Base-by-base conservation (phyloP, 2,113 vertebrate genomes). In the Mohoua ochrocephala region DNA sequence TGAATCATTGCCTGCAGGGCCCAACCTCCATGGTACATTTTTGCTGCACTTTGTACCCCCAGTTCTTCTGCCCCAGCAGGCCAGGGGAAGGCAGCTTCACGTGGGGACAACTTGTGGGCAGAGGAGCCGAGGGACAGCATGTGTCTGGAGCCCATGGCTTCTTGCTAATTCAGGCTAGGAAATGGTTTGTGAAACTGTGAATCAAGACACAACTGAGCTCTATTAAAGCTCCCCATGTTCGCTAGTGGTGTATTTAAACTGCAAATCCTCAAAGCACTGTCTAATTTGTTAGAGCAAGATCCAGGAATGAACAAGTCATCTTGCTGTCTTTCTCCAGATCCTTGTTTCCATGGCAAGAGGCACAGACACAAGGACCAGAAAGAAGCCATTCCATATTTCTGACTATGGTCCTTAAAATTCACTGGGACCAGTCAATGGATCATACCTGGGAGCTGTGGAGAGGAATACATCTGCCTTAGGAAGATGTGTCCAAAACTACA, bases 381-480 rank as follows among this genome's bases (percentile, higher is more conserved):
- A 54, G 56, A 78, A 74, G 12, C 14, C 19, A 15, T 27, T 7
- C 49, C 17, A 2, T 19, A 16, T 61, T 93, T 71, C 30, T 82
- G 50, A 70, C 10, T 47, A 17, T 52, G 35, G 27, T 42, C 19
- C 23, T 49, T 61, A 37, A 21, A 35, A 49, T 5, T 8, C 15
- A 41, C 3, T 18, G 71, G 39, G 53, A 44, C 11, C 11, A 44
- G 8, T 3, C 28, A 78, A 13, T 35, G 42, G 28, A 24, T 42
- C 30, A 30, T 10, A 35, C 3, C 9, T 54, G 35, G 37, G 14
- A 68, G 17, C 18, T 64, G 30, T 30, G n/a, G 23, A 75, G 47
- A 63, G 27, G 4, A 44, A 11, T 33, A 10, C 0, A 1, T 16
- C 23, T 45, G 5, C 35, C 20, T 57, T 35, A 44, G 39, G 39